These are phyloP conservation scores for Zoanthus gigantus DNA, from an alignment of 92 coral and sea anemone genomes.

Conservation along the genomic window DNA sequence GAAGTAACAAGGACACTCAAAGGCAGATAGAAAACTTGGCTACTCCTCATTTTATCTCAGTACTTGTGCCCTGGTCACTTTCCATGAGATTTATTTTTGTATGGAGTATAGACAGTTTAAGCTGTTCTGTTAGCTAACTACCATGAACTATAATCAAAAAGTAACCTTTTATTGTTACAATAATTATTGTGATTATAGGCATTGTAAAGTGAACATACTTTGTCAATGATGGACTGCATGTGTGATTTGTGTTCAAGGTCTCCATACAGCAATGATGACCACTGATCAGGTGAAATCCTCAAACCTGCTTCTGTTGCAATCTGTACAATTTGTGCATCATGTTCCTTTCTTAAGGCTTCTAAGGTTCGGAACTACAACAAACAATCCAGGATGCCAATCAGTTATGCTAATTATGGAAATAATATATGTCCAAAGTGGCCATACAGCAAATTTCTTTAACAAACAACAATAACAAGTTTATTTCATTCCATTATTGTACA, in stretches of 20 bases:
- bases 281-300: constrained; percentile 92
- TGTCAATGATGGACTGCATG: constrained; percentile 93
- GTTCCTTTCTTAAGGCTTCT: constrained; percentile 87
- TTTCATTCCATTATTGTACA: no score
- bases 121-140: not conserved
- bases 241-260: constrained; percentile 90
- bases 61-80: no score
- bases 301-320: constrained; percentile 94
- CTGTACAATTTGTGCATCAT: constrained; percentile 92
- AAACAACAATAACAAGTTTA: no score
- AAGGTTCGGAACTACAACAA: constrained; percentile 80
- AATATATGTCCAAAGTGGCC: no score
- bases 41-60: no score
- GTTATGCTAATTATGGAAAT: no score
- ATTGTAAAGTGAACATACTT: constrained; percentile 44
- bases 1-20: no score
- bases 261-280: constrained; percentile 91
- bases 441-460: no score
- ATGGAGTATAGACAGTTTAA: no score
- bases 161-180: not conserved
- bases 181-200: not conserved
- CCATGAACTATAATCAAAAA: not conserved
- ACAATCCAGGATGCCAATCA: not conserved
- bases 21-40: no score
- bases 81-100: no score